Evolutionary conservation across 2,797 vertebrate species (phyloP).

Genomic region (Liasis olivaceus): DNA sequence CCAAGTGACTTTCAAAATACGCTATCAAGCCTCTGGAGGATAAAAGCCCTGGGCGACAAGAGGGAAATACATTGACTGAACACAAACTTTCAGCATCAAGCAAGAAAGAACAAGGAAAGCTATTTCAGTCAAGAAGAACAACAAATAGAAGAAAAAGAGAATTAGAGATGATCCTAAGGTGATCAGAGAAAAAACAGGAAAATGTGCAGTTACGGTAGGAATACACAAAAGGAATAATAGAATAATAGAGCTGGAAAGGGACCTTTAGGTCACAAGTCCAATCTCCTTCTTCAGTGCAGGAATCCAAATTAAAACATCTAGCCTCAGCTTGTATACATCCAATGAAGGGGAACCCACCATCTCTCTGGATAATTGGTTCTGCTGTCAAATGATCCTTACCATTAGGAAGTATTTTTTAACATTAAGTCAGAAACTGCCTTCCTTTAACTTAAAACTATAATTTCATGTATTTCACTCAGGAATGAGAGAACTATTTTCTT

Average conservation of each 20-base stretch:
- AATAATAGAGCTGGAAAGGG: neutral
- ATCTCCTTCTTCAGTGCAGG: neutral
- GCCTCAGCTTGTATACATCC: neutral
- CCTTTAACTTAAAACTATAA: neutral
- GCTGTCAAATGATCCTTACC: neutral
- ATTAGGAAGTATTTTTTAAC: neutral
- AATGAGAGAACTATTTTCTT: neutral
- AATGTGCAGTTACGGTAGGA: neutral
- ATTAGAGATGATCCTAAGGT: neutral
- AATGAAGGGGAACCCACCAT: neutral
- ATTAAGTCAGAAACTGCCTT: neutral
- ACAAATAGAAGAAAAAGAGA: neutral
- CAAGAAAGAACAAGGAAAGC: neutral
- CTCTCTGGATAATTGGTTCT: neutral
- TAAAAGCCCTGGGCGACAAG: neutral
- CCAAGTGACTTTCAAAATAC: neutral
- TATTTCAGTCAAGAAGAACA: neutral
- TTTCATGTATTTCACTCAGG: neutral
- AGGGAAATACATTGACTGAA: neutral
- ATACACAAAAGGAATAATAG: neutral
- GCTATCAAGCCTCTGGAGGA: neutral
- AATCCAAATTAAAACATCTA: neutral
- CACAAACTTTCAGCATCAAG: neutral
- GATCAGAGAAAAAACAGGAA: neutral
- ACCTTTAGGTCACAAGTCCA: neutral